A percentile compares a stretch with the other conserved stretches of the same genome.
These are phyloP conservation scores for Halichoerus grypus DNA, from an alignment of 2,113 vertebrate genomes.

Conservation along the genomic window DNA sequence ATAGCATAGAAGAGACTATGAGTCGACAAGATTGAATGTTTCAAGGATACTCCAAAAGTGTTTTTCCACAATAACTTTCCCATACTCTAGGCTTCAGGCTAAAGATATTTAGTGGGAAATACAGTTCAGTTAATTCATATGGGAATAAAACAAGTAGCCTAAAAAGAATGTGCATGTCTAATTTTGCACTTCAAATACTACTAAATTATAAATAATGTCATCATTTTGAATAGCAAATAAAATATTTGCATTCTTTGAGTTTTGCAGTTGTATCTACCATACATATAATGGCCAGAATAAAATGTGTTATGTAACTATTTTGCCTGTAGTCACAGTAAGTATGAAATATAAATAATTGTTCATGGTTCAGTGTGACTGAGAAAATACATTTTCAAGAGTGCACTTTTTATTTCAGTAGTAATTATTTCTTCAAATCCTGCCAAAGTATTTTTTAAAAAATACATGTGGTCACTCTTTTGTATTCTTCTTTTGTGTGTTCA, in stretches of 20 bases:
- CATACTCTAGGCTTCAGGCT: neutral
- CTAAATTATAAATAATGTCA: conserved; percentile 4
- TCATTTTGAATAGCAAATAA: conserved; percentile 36
- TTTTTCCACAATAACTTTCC: conserved; percentile 16
- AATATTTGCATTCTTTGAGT: neutral
- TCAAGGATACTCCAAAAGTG: neutral
- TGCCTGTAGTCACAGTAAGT: neutral
- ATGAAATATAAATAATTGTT: conserved; percentile 16
- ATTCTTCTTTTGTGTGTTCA: neutral
- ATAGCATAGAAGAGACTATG: neutral
- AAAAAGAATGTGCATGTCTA: neutral
- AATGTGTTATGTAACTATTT: conserved; percentile 20
- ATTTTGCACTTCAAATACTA: neutral
- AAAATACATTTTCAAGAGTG: neutral
- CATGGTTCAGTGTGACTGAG: neutral
- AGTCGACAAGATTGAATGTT: neutral
- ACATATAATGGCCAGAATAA: neutral
- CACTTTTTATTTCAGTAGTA: conserved; percentile 38
- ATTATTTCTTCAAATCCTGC: conserved; percentile 50
- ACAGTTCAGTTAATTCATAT: conserved; percentile 21
- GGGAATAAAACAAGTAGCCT: conserved; percentile 38
- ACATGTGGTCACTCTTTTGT: neutral
- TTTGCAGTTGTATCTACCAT: conserved; percentile 39
- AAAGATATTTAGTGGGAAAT: conserved; percentile 50
- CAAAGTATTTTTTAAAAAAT: neutral